Conservation (phyloP, 2,113 vertebrate genomes). For the Pollachius pollachius region DNA sequence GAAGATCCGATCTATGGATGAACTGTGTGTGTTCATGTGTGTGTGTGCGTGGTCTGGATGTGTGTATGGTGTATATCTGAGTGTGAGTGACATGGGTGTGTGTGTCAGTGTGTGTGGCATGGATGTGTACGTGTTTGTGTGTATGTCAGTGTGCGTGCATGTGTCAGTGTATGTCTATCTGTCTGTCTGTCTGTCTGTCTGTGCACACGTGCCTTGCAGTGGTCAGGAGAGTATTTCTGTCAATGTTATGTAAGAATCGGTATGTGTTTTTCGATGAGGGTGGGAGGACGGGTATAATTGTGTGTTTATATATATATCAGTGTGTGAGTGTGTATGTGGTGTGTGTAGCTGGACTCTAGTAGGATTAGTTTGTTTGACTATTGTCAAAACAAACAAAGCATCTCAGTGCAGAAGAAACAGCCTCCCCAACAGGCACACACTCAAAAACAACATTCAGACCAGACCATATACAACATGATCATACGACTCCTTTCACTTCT, state of each 20-base stretch:
- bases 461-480: not conserved
- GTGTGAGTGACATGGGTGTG: not conserved
- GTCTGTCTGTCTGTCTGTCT: not conserved
- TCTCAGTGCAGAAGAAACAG: slow-evolving; percentile 24
- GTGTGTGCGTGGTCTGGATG: not conserved
- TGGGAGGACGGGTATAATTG: no score
- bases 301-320: no score
- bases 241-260: no score
- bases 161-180: not conserved
- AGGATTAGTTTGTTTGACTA: slow-evolving; percentile 58
- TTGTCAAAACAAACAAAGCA: slow-evolving; percentile 65
- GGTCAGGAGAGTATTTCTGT: no score
- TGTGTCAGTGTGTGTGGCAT: not conserved
- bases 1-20: no score
- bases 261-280: no score
- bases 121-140: no score
- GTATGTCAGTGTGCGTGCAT: not conserved
- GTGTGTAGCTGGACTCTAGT: slow-evolving; percentile 53
- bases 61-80: not conserved
- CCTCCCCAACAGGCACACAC: slow-evolving; percentile 38
- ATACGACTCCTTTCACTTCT: not conserved
- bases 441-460: not conserved
- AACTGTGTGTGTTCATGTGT: no score
- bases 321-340: slow-evolving; percentile 2
- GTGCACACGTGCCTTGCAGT: no score